Conservation (phyloP, 2,113 vertebrate species). For the Ceyx melanurus region DNA sequence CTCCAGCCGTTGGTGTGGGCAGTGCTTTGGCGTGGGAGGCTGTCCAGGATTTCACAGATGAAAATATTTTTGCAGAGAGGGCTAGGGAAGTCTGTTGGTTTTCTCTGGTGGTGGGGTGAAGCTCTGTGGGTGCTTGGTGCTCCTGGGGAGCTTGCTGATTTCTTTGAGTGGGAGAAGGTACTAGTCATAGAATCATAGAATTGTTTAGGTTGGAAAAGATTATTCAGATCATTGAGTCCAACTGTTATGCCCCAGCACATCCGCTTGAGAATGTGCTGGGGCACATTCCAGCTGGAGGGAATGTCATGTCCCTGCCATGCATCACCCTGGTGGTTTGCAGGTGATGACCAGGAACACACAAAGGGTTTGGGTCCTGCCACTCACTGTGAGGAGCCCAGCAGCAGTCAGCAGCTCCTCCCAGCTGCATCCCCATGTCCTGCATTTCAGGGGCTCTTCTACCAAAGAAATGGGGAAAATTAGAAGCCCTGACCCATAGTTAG, state of each 20-base stretch:
- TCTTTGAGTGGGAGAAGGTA: background rate
- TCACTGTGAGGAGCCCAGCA: background rate
- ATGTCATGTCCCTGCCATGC: background rate
- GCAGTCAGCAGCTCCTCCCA: background rate
- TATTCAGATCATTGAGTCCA: background rate
- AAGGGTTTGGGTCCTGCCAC: background rate
- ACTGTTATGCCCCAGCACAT: background rate
- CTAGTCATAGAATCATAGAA: background rate
- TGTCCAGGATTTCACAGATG: background rate
- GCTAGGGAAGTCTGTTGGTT: no score
- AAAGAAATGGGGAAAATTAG: no score
- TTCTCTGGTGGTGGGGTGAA: background rate
- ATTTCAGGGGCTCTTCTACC: background rate
- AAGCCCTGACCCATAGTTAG: background rate
- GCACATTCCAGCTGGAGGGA: no score
- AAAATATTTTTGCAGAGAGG: background rate
- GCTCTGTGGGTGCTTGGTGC: background rate
- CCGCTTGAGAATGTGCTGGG: background rate
- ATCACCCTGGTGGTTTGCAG: background rate
- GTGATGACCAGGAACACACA: no score
- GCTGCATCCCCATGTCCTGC: background rate
- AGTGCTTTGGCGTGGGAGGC: background rate
- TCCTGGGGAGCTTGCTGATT: background rate
- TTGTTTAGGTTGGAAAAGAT: background rate
- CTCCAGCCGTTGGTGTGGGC: rapidly evolving